These are phyloP conservation scores for Colletes latitarsis DNA, from an alignment of 1,140 invertebrate genomes.

Conservation along the genomic window DNA sequence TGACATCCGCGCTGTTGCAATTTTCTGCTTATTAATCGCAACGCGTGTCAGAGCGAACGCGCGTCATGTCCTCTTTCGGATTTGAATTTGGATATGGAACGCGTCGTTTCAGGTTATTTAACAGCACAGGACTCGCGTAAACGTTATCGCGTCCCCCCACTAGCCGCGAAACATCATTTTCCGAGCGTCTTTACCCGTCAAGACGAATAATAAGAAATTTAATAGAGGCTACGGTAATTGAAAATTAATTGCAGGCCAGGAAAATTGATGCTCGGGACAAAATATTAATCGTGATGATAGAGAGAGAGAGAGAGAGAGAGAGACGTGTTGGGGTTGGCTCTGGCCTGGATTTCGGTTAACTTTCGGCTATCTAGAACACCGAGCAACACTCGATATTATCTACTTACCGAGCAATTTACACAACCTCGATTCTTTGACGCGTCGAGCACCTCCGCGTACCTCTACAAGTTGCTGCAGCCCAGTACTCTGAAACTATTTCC, in stretches of 20 bases:
- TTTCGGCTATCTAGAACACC: constrained; percentile 1
- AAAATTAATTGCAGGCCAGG: neutral
- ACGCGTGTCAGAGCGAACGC: constrained; percentile 55
- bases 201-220: neutral
- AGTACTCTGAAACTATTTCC: neutral
- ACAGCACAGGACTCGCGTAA: too few relatives aligned
- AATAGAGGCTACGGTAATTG: neutral
- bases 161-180: neutral
- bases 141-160: too few relatives aligned
- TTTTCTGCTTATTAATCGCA: constrained; percentile 77
- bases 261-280: neutral
- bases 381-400: constrained; percentile 11
- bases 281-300: neutral
- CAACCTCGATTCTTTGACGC: constrained; percentile 30
- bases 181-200: too few relatives aligned
- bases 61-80: neutral
- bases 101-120: neutral
- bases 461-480: neutral
- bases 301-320: neutral
- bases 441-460: neutral
- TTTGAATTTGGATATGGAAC: neutral
- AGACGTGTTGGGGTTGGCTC: neutral
- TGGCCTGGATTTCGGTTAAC: constrained; percentile 2
- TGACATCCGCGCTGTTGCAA: constrained; percentile 32
- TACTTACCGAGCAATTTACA: constrained; percentile 27